Conservation (phyloP, 2,113 vertebrate genomes). For the Psittacula cyanocephala region DNA sequence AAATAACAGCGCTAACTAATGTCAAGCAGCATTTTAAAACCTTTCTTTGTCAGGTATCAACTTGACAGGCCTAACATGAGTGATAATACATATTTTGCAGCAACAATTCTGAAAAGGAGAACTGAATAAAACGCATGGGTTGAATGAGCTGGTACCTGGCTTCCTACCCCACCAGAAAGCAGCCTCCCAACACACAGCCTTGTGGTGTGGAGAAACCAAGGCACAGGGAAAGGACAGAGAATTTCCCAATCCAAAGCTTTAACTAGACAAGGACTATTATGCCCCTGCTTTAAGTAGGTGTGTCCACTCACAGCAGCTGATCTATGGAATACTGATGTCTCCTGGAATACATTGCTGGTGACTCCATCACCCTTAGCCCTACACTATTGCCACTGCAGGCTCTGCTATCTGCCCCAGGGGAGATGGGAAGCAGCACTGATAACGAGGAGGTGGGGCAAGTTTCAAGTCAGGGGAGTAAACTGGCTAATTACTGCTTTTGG, state of each 20-base stretch:
- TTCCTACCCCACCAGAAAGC: not conserved
- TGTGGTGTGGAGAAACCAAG: fast-evolving
- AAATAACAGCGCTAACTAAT: not conserved
- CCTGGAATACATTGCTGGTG: not conserved
- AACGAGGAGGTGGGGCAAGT: not conserved
- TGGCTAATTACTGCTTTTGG: not conserved
- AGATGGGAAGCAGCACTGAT: not conserved
- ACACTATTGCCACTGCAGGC: fast-evolving
- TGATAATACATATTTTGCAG: not conserved
- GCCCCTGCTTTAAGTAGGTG: not conserved
- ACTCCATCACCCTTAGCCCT: not conserved
- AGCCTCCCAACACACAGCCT: not conserved
- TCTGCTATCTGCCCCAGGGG: not conserved
- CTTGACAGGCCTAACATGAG: not conserved
- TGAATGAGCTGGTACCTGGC: not conserved
- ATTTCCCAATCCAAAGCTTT: not conserved
- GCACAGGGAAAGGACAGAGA: fast-evolving
- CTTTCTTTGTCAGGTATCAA: not conserved
- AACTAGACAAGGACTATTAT: not conserved
- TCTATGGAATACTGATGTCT: not conserved
- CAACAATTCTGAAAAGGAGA: not conserved
- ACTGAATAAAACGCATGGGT: fast-evolving
- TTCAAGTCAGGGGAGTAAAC: not conserved
- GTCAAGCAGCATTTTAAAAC: not conserved
- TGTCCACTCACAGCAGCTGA: not conserved